A percentile compares a stretch with the other conserved stretches of the same genome.
These are phyloP conservation scores for Columba janthina DNA, from an alignment of 2,113 vertebrate species.

Conservation along the genomic window DNA sequence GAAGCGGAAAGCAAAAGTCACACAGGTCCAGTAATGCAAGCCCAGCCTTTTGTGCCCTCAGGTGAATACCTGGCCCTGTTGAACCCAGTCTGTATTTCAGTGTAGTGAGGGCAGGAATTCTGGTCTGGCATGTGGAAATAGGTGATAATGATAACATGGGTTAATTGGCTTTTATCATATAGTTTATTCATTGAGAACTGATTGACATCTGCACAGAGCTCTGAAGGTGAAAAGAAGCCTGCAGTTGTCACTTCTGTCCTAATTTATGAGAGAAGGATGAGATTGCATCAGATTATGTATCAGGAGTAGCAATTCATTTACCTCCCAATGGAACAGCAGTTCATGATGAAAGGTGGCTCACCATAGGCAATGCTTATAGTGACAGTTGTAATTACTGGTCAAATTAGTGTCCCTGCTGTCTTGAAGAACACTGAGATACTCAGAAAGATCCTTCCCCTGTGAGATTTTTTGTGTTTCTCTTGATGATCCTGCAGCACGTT, in stretches of 20 bases:
- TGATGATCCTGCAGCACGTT: slow-evolving; percentile 7
- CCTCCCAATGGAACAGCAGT: neutral
- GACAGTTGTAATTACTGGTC: slow-evolving; percentile 9
- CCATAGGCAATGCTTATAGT: neutral
- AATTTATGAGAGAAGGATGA: neutral
- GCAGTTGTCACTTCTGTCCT: slow-evolving; percentile 2
- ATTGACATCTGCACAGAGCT: neutral
- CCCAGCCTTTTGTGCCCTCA: neutral
- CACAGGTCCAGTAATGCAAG: neutral
- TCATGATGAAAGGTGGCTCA: neutral
- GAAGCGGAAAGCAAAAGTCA: neutral
- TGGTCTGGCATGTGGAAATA: neutral
- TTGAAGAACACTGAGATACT: neutral
- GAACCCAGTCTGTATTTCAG: neutral
- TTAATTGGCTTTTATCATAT: neutral
- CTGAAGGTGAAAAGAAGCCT: neutral
- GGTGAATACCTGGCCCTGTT: neutral
- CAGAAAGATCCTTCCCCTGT: neutral
- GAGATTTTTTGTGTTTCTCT: slow-evolving; percentile 19
- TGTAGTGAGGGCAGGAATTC: neutral
- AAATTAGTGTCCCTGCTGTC: slow-evolving; percentile 13
- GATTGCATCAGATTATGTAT: neutral
- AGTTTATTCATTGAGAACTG: neutral
- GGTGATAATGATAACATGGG: accelerated
- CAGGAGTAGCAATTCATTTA: neutral